Base-by-base conservation (phyloP, 1,140 invertebrate genomes). In the Mercenaria mercenaria region DNA sequence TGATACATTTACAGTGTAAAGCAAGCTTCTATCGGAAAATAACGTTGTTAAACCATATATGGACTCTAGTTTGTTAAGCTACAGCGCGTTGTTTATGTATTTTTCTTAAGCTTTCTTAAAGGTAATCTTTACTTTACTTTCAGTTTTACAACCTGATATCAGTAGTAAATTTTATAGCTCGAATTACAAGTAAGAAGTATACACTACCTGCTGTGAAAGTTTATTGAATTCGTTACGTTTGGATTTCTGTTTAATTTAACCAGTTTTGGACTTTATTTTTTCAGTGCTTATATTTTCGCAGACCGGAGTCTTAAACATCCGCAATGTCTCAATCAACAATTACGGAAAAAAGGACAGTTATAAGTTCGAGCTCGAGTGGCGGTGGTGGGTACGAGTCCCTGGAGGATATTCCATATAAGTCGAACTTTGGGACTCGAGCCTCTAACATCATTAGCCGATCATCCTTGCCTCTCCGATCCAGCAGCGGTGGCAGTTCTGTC, bases 301-400 rank as follows among this genome's bases (percentile, higher is more conserved):
- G 4, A 76, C 23, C 81, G 50, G 61, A 34, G 67, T 29, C 39
- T 50, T 47, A 29, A 79, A 69, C n/a, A 32, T 29, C 41, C 43
- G 92, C 72, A 64, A 93, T 93, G 92, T 93, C 93, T 47, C 92
- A 94, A 34, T 92, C 93, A 29, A 91, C 91, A n/a, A 88, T 95
- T 59, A 95, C 94, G 2, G 94, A 95, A 76, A 94, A 93, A 72
- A 88, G 93, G 64, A 94, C 94, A 8, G 91, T 94, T 29, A 94
- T 95, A 26, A 93, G 91, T 23, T 92, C 92, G 6, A 93, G 93
- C 23, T 91, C 91, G 13, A 72, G 69, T 32, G 61, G 61, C 26
- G 84, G 86, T 41, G 64, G 67, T 23, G 83, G 43, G 4, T 88
- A 80, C 43, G 91, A 91, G 3, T 74, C 74, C 18, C 76, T 79